Percentiles rank a stretch among this genome's conserved stretches.
Conservation (phyloP, 1,140 invertebrate species). For the Zophobas atratus region DNA sequence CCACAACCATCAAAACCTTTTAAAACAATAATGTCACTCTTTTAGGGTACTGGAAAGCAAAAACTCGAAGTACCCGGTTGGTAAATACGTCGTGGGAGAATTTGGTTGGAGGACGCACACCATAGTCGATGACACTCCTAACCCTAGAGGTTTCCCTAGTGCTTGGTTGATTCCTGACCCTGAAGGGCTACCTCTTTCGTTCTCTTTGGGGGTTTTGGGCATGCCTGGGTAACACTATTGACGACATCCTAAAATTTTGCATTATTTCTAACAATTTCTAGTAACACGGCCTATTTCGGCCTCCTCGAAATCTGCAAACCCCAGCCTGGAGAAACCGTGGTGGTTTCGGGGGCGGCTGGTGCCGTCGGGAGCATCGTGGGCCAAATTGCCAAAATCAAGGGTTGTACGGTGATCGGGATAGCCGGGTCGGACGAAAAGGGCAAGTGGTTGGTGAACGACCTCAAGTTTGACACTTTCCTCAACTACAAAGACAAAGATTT, state of each 20-base stretch:
- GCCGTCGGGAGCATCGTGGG: constrained; percentile 81
- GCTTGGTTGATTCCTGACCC: constrained; percentile 52
- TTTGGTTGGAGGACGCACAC: constrained; percentile 74
- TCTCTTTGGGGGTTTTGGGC: constrained; percentile 71
- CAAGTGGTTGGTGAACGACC: constrained; percentile 75
- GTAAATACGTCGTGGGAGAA: constrained; percentile 69
- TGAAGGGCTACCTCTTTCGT: constrained; percentile 66
- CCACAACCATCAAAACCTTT: constrained; percentile 2
- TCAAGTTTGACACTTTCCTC: constrained; percentile 77
- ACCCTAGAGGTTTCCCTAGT: not conserved
- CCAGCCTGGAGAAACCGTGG: constrained; percentile 80
- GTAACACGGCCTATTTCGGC: constrained; percentile 82
- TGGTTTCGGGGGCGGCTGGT: constrained; percentile 76
- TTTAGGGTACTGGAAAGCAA: constrained; percentile 75
- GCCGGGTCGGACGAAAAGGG: constrained; percentile 80
- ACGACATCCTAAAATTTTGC: not conserved
- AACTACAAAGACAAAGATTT: constrained; percentile 79
- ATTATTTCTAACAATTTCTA: constrained; percentile 63
- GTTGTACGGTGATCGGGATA: constrained; percentile 80
- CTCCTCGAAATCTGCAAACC: constrained; percentile 73
- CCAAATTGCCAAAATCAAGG: constrained; percentile 82
- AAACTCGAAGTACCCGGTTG: constrained; percentile 71
- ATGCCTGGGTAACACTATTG: constrained; percentile 71
- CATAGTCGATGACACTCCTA: constrained; percentile 60
- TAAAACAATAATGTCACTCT: constrained; percentile 19